Conservation (phyloP, 2,888 invertebrate genomes). For the Phortica okadai region DNA sequence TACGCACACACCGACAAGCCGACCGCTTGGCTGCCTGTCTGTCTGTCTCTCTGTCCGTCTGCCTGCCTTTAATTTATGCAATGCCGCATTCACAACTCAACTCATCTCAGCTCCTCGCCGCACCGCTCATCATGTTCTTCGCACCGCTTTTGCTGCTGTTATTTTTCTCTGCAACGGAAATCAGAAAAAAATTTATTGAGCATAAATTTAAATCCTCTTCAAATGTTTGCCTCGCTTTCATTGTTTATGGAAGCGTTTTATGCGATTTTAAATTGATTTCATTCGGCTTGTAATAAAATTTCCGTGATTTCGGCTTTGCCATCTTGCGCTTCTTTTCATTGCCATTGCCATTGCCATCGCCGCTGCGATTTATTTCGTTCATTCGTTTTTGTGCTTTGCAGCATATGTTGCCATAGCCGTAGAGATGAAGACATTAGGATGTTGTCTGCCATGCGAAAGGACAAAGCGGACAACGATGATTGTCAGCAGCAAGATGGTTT, state of each 20-base stretch:
- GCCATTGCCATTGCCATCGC: background rate
- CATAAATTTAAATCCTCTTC: slow-evolving; percentile 68
- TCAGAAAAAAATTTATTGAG: slow-evolving; percentile 70
- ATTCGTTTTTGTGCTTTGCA: background rate
- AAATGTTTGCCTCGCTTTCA: slow-evolving; percentile 41
- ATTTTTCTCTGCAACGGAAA: slow-evolving; percentile 53
- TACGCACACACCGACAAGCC: background rate
- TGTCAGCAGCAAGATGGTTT: too few relatives aligned
- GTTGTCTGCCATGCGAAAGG: too few relatives aligned
- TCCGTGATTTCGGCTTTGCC: slow-evolving; percentile 22
- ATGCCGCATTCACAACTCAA: slow-evolving; percentile 52
- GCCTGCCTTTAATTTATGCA: slow-evolving; percentile 61
- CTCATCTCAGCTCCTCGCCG: slow-evolving; percentile 1
- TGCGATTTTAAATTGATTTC: slow-evolving; percentile 66
- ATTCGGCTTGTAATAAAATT: slow-evolving; percentile 43
- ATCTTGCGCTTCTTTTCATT: too few relatives aligned
- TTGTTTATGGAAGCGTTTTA: slow-evolving; percentile 64
- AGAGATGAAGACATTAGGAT: background rate
- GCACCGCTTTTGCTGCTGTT: slow-evolving; percentile 10
- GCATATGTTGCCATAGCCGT: background rate
- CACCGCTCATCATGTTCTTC: slow-evolving; percentile 1
- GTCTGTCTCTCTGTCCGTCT: slow-evolving; percentile 16
- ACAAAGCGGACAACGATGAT: too few relatives aligned
- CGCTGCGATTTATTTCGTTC: background rate
- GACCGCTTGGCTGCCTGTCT: background rate